Evolutionary conservation across 2,888 invertebrate species (phyloP).

Genomic region (Byasa hedistus): DNA sequence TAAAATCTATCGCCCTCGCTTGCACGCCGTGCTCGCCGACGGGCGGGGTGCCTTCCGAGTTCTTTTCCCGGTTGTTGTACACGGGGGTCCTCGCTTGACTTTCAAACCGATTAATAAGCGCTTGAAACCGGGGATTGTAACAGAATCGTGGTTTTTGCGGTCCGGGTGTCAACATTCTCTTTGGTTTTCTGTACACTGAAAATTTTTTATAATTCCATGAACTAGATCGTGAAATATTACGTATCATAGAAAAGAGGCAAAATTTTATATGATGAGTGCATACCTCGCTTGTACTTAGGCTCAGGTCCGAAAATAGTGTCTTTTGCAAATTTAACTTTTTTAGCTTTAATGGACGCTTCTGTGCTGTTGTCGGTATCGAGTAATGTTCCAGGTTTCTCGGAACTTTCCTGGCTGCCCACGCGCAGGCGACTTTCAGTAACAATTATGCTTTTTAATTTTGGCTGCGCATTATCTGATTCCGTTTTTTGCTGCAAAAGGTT

Average conservation of each 20-base stretch:
- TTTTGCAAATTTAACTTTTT: slow-evolving; percentile 69
- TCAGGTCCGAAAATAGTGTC: slow-evolving; percentile 65
- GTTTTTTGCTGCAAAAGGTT: slow-evolving; percentile 54
- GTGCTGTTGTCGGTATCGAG: slow-evolving; percentile 53
- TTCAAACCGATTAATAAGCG: slow-evolving; percentile 70
- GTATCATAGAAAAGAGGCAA: no score
- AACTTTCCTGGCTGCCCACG: slow-evolving; percentile 65
- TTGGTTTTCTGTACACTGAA: slow-evolving; percentile 69
- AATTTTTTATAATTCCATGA: not conserved
- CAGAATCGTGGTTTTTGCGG: slow-evolving; percentile 60
- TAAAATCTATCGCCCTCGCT: slow-evolving; percentile 73
- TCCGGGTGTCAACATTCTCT: slow-evolving; percentile 71
- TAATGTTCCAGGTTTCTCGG: slow-evolving; percentile 66
- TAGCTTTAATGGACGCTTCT: slow-evolving; percentile 54
- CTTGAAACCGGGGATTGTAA: slow-evolving; percentile 70
- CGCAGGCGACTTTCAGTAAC: slow-evolving; percentile 50
- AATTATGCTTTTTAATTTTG: slow-evolving; percentile 70
- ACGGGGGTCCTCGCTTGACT: slow-evolving; percentile 62
- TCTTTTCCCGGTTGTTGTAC: slow-evolving; percentile 46
- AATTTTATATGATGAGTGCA: not conserved
- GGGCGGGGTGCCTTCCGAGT: slow-evolving; percentile 61
- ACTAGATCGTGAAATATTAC: no score
- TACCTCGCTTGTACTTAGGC: slow-evolving; percentile 59
- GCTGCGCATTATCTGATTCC: slow-evolving; percentile 46
- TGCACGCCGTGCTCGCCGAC: slow-evolving; percentile 56